Evolutionary conservation across 2,888 invertebrate species (phyloP).

Genomic region (Diarsia mendica): DNA sequence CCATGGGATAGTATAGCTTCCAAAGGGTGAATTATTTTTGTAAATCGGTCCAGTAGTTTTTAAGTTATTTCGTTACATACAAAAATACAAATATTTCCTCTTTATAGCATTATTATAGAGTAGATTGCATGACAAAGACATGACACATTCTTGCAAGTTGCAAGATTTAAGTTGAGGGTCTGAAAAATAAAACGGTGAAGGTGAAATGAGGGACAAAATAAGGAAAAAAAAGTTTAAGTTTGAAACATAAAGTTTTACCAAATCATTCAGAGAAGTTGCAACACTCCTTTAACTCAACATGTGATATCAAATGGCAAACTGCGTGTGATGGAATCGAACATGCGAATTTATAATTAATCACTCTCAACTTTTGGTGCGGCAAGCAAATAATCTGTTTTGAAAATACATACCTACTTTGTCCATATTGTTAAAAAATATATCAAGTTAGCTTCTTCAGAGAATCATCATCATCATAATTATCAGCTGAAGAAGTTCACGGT

Average conservation of each 20-base stretch:
- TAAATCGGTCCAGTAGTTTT: too few relatives aligned
- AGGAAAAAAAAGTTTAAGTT: slow-evolving; percentile 21
- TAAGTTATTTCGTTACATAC: too few relatives aligned
- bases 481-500: background rate
- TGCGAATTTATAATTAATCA: slow-evolving; percentile 31
- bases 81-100: too few relatives aligned
- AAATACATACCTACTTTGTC: background rate
- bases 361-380: background rate
- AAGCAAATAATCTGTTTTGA: background rate
- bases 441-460: background rate
- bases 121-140: background rate
- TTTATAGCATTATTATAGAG: too few relatives aligned
- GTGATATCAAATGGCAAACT: slow-evolving; percentile 24
- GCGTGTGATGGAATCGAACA: slow-evolving; percentile 28
- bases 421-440: background rate
- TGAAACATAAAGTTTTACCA: slow-evolving; percentile 15
- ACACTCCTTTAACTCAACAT: slow-evolving; percentile 9
- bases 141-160: background rate
- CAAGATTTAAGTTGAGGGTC: background rate
- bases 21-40: too few relatives aligned
- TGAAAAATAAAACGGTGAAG: background rate
- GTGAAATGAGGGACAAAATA: slow-evolving; percentile 9
- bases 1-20: too few relatives aligned
- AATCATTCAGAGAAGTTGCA: slow-evolving; percentile 39
- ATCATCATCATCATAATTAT: background rate